phyloP scores from a whole-genome alignment of 2,888 invertebrate species.

The Tetrapedia diversipes region DNA sequence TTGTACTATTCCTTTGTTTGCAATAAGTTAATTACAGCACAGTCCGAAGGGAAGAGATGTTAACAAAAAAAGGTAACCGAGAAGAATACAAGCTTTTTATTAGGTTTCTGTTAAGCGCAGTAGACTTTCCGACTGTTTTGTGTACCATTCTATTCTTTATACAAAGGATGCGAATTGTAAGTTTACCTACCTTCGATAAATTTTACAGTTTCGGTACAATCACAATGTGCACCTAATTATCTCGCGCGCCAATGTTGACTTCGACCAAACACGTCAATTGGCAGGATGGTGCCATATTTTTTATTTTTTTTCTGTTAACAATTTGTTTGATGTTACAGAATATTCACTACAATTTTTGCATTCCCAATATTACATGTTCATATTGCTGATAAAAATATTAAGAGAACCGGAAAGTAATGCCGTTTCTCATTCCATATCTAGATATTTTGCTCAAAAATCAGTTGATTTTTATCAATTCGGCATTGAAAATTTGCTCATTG shows the following conservation, averaged over 20 bases:
- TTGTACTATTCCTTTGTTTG: too few species aligned
- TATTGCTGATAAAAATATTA: not conserved
- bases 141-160: not conserved
- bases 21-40: too few species aligned
- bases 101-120: not conserved
- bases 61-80: not conserved
- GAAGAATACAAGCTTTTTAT: not conserved
- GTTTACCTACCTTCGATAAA: conserved; percentile 6
- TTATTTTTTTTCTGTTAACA: conserved; percentile 16
- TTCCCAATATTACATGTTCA: too few species aligned
- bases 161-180: not conserved
- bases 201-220: conserved; percentile 30
- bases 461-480: too few species aligned
- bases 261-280: conserved; percentile 37
- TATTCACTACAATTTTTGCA: too few species aligned
- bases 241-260: conserved; percentile 40
- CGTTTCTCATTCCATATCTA: too few species aligned
- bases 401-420: too few species aligned
- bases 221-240: not conserved
- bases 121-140: not conserved
- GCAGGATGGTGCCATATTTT: conserved; percentile 11
- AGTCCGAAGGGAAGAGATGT: not conserved
- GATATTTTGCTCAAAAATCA: too few species aligned
- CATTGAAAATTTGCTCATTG: too few species aligned
- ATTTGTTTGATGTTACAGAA: not conserved